A percentile compares a stretch with the other conserved stretches of the same genome.
Conservation (phyloP, 2,797 vertebrate genomes). For the Gastrophryne carolinensis region DNA sequence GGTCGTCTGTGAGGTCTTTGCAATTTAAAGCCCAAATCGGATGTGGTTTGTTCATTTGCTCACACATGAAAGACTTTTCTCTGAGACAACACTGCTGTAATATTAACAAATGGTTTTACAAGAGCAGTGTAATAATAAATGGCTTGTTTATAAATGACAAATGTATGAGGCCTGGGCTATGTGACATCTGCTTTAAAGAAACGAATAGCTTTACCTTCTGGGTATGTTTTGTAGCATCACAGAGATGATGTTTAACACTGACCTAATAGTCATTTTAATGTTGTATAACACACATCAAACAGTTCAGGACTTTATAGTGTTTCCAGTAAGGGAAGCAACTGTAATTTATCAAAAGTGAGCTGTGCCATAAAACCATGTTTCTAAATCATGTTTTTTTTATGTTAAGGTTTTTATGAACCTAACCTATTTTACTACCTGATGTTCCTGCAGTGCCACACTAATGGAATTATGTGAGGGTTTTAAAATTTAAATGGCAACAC, state of each 20-base stretch:
- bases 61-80: constrained; percentile 31
- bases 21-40: constrained; percentile 29
- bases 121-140: constrained; percentile 18
- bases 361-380: not conserved
- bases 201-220: not conserved
- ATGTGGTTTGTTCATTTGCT: constrained; percentile 41
- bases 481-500: no score
- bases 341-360: not conserved
- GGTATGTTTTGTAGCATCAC: not conserved
- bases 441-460: no score
- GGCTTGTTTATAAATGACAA: constrained; percentile 11
- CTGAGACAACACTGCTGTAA: constrained; percentile 17
- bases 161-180: not conserved
- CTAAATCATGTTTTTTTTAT: no score
- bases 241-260: not conserved
- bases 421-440: no score
- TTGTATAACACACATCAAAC: not conserved
- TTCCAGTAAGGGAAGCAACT: not conserved
- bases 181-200: not conserved
- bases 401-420: no score
- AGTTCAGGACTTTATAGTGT: not conserved
- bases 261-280: not conserved
- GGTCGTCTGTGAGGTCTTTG: constrained; percentile 44
- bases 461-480: no score
- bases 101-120: constrained; percentile 28